A percentile compares a stretch with the other conserved stretches of the same genome.
These are phyloP conservation scores for Tauraco hartlaubi DNA, from an alignment of 2,797 vertebrate species.

Conservation along the genomic window DNA sequence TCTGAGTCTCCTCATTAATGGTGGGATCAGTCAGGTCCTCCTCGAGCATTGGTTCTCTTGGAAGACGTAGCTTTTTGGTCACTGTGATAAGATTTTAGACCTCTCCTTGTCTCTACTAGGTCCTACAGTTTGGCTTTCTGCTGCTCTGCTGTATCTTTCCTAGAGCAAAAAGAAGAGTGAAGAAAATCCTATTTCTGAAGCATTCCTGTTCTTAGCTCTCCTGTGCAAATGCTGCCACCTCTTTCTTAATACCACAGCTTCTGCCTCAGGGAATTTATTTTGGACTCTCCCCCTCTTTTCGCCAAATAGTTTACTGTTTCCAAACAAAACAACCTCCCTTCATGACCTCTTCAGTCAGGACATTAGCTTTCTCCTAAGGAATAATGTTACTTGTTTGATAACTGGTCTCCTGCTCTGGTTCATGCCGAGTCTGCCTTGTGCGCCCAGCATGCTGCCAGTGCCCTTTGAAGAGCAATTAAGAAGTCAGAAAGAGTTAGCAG, in stretches of 20 bases:
- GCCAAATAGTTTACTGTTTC: slow-evolving; percentile 22
- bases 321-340: slow-evolving; percentile 54
- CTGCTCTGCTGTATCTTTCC: background rate
- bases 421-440: background rate
- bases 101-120: background rate
- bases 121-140: background rate
- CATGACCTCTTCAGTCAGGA: slow-evolving; percentile 57
- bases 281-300: slow-evolving; percentile 21
- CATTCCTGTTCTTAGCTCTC: background rate
- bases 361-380: slow-evolving; percentile 35
- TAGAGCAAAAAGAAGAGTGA: background rate
- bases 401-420: background rate
- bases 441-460: background rate
- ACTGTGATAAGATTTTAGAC: background rate
- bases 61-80: background rate
- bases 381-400: slow-evolving; percentile 33
- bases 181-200: slow-evolving; percentile 12
- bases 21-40: background rate
- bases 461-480: background rate
- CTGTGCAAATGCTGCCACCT: slow-evolving; percentile 14
- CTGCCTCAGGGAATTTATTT: slow-evolving; percentile 62
- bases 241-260: slow-evolving; percentile 41
- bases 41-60: background rate
- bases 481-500: slow-evolving; percentile 4
- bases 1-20: background rate